phyloP scores from a whole-genome alignment of 1,140 invertebrate species.

The Cataglyphis hispanica region DNA sequence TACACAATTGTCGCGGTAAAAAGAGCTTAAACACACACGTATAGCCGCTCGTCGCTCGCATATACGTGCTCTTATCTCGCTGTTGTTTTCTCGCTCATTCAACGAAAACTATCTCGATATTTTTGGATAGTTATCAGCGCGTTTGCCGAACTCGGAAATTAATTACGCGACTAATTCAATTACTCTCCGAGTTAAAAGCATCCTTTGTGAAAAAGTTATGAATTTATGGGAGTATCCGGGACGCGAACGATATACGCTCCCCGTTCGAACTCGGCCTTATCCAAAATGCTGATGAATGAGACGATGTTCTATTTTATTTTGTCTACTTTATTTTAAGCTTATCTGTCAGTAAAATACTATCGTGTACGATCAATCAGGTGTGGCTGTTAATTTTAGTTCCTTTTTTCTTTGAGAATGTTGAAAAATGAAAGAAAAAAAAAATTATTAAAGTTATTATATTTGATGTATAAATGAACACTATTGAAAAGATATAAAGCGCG shows the following conservation, averaged over 20 bases:
- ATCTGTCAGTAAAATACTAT: constrained; percentile 9
- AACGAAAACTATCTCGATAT: constrained; percentile 55
- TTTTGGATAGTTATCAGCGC: constrained; percentile 61
- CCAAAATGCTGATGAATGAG: constrained; percentile 46
- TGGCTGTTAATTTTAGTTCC: not conserved
- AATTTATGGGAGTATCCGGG: constrained; percentile 52
- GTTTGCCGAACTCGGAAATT: constrained; percentile 57
- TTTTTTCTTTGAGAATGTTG: not conserved
- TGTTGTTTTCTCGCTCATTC: constrained; percentile 40
- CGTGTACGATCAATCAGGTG: not conserved
- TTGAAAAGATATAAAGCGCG: not conserved
- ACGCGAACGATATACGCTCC: constrained; percentile 6
- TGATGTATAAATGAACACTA: not conserved
- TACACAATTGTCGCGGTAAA: constrained; percentile 44
- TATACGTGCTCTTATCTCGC: not conserved
- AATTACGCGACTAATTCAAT: constrained; percentile 63
- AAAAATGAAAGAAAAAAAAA: not conserved
- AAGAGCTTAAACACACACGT: constrained; percentile 37
- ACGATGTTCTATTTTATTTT: constrained; percentile 29
- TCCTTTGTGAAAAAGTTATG: constrained; percentile 64
- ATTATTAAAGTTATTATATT: not conserved
- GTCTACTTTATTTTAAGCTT: not conserved
- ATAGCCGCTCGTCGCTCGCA: not conserved
- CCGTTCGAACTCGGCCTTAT: constrained; percentile 20
- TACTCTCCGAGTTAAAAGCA: constrained; percentile 51